Evolutionary conservation across 2,113 vertebrate species (phyloP), one percentile per base, ranked within the genome.

Genomic region (Heloderma charlesbogerti): DNA sequence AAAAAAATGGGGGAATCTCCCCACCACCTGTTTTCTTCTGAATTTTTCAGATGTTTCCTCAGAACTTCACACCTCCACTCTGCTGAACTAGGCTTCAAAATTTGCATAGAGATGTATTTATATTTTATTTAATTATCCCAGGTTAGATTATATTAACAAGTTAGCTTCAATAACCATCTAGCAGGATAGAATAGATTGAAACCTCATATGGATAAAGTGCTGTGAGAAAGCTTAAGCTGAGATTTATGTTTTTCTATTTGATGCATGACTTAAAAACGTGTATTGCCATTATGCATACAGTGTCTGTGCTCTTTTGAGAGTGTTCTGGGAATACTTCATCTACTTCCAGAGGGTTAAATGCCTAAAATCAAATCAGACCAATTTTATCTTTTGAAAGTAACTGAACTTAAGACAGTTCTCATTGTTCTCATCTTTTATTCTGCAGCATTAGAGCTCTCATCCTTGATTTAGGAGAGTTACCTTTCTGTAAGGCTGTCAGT

Each of bases 321-420:
- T 84, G 25, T 18, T 40, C 0, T 84, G 43, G 90, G 69, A 93
- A 69, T 84, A 8, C 78, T 93, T 66, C 66, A 63, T 82, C 45
- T 77, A 12, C 0, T 90, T 67, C 0, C 5, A 25, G 54, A 93
- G 89, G 40, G 89, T 92, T 96, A 95, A 96, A 88, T 51, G 6
- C 84, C 54, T 93, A 93, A 93, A 94, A 94, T 63, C 6, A 2
- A 45, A 89, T 92, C 66, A 94, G 95, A 91, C 74, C 51, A 92
- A 82, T 93, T 86, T 90, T 84, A 69, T 84, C 31, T 91, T 82
- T 89, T 72, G 80, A 75, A 92, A 82, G 86, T 66, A 93, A 90
- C 92, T 22, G 2, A 88, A 84, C 20, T 88, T 92, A 91, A 93
- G 93, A 92, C 60, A 81, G 2, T 80, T 93, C 91, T 93, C 87